phyloP scores from a whole-genome alignment of 2,797 vertebrate species.

The Ceryle rudis region DNA sequence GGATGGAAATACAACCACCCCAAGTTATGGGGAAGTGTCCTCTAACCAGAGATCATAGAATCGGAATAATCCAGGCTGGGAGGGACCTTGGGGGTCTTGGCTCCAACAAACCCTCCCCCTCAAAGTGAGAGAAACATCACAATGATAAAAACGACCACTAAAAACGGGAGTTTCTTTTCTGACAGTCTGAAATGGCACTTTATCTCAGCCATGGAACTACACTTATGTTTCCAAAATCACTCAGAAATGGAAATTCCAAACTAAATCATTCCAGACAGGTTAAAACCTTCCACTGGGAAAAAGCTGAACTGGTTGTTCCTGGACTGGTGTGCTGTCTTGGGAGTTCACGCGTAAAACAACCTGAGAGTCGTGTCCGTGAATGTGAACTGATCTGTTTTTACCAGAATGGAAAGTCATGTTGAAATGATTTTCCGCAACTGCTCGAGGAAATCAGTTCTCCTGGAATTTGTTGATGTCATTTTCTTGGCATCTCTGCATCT shows the following conservation, averaged over 20 bases:
- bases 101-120: background rate
- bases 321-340: background rate
- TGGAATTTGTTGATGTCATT: background rate
- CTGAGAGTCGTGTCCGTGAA: fast-evolving
- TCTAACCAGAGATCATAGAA: background rate
- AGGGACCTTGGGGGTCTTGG: background rate
- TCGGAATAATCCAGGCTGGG: background rate
- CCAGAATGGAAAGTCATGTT: background rate
- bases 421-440: background rate
- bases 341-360: background rate
- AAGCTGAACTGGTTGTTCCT: background rate
- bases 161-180: background rate
- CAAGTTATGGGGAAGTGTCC: fast-evolving
- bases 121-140: background rate
- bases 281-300: background rate
- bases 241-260: background rate
- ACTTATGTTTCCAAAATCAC: background rate
- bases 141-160: background rate
- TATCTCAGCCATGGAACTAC: background rate
- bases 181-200: background rate
- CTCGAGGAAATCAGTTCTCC: background rate
- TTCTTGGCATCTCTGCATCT: background rate
- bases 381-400: background rate
- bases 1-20: background rate
- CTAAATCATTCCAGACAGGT: background rate